Evolutionary conservation across 1,140 invertebrate genomes (phyloP).

Genomic region (Musca vetustissima): DNA sequence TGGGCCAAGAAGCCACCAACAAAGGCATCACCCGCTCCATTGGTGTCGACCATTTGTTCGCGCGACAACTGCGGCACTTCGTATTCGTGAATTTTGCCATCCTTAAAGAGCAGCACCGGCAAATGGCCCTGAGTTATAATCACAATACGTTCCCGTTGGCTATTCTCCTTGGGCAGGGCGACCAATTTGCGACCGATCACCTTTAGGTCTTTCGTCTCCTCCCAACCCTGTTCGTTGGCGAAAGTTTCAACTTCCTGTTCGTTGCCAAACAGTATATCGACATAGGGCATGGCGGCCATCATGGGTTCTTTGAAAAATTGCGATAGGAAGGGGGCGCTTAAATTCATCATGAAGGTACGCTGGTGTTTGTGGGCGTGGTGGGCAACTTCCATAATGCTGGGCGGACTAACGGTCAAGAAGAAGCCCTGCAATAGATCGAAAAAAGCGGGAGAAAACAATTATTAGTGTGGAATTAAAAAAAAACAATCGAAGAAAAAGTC

Average conservation of each 20-base stretch:
- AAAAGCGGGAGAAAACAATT: too few relatives aligned
- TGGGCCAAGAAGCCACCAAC: slow-evolving; percentile 94
- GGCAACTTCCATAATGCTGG: slow-evolving; percentile 82
- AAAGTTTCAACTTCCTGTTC: slow-evolving; percentile 90
- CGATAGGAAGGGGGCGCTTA: slow-evolving; percentile 95
- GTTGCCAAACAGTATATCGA: slow-evolving; percentile 97
- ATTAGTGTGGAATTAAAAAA: too few relatives aligned
- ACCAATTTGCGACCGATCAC: slow-evolving; percentile 84
- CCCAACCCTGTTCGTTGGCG: slow-evolving; percentile 74
- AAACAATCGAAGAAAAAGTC: too few relatives aligned
- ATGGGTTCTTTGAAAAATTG: slow-evolving; percentile 86
- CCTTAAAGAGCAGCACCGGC: slow-evolving; percentile 79
- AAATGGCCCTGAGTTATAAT: slow-evolving; percentile 91
- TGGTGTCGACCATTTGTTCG: slow-evolving; percentile 92
- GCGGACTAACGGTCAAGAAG: slow-evolving; percentile 92
- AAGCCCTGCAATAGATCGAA: slow-evolving; percentile 75
- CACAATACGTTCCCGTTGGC: slow-evolving; percentile 70
- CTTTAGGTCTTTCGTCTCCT: slow-evolving; percentile 70
- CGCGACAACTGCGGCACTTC: slow-evolving; percentile 69
- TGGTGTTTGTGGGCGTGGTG: slow-evolving; percentile 72
- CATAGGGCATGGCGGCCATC: slow-evolving; percentile 82
- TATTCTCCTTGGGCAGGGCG: slow-evolving; percentile 76
- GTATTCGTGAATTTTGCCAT: slow-evolving; percentile 71
- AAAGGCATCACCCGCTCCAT: slow-evolving; percentile 98
- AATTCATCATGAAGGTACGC: slow-evolving; percentile 87